Base-by-base conservation (phyloP, 2,888 invertebrate species). In the Emmelina monodactyla region DNA sequence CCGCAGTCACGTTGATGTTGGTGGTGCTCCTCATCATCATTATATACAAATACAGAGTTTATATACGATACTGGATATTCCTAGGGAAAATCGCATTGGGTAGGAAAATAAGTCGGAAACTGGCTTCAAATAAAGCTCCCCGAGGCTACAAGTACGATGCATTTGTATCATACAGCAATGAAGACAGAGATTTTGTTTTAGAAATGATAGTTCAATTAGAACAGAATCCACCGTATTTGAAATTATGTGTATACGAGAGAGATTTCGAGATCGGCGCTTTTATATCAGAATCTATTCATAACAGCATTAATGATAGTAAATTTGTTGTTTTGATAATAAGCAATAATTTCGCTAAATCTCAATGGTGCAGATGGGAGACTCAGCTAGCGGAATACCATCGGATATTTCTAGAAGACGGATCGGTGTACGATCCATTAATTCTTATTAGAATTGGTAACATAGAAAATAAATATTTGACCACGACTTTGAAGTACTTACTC, bases 331-430 rank as follows among this genome's bases (percentile, higher is more conserved):
- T 89, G 35, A 66, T 89, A 7, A 76, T 90, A 31, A 88, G 88
- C 37, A 84, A 86, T 47, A 78, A 82, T 45, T 89, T 88, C 55
- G 84, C 87, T 0, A 83, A 84, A 47, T 87, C 88, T 15, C 86
- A 88, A 38, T 90, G 89, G 89, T 87, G 87, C 52, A 70, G 85
- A 25, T 85, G 87, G 83, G 89, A 89, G 51, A 85, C 87, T 9
- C 85, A 86, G 46, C 68, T 88, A 14, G 87, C 87, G 0, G 85
- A 88, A 45, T 83, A 86, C 50, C 84, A 86, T 44, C 72, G 86
- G 36, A 61, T 86, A 37, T 84, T 86, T 43, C 66, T 83, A 15
- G 82, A 84, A 47, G 82, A 84, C 39, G 82, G 83, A 2, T 82
- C 70, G 1, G 58, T 67, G 0, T 82, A 83, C 37, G 85, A 85